Conservation (phyloP, 2,113 vertebrate genomes). For the Haplochromis vanheusdeni region DNA sequence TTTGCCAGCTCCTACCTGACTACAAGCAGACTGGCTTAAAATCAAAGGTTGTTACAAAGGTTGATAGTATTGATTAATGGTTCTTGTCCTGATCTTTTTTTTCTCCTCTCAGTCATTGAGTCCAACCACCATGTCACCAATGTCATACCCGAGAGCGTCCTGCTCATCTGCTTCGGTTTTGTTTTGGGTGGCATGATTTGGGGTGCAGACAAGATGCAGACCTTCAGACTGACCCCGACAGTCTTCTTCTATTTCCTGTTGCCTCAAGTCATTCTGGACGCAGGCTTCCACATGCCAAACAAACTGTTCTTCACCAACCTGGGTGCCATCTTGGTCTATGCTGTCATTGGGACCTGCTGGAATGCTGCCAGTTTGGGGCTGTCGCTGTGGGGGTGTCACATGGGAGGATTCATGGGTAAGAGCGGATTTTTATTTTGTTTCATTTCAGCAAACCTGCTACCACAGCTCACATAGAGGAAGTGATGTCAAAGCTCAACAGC, state of each 20-base stretch:
- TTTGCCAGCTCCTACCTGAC: background rate
- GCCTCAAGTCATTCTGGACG: slow-evolving; percentile 90
- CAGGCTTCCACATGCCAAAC: slow-evolving; percentile 74
- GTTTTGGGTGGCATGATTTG: slow-evolving; percentile 85
- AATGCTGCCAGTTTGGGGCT: slow-evolving; percentile 86
- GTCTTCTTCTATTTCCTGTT: slow-evolving; percentile 91
- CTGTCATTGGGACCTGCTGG: slow-evolving; percentile 90
- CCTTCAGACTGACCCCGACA: slow-evolving; percentile 78
- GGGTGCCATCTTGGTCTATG: slow-evolving; percentile 86
- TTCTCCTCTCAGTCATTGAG: slow-evolving; percentile 77
- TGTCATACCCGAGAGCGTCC: slow-evolving; percentile 86
- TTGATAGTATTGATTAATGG: background rate
- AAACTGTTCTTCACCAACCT: slow-evolving; percentile 88
- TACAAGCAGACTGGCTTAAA: background rate
- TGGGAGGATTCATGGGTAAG: slow-evolving; percentile 91
- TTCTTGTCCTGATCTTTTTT: background rate
- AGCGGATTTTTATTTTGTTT: background rate
- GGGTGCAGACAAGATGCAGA: slow-evolving; percentile 82
- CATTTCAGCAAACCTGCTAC: fast-evolving
- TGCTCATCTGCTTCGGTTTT: slow-evolving; percentile 88
- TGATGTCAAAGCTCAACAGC: background rate
- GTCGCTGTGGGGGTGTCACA: slow-evolving; percentile 85
- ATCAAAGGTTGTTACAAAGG: background rate
- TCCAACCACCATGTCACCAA: slow-evolving; percentile 82
- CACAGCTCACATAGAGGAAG: fast-evolving